phyloP scores from a whole-genome alignment of 1,140 invertebrate genomes.

The Cylas formicarius region DNA sequence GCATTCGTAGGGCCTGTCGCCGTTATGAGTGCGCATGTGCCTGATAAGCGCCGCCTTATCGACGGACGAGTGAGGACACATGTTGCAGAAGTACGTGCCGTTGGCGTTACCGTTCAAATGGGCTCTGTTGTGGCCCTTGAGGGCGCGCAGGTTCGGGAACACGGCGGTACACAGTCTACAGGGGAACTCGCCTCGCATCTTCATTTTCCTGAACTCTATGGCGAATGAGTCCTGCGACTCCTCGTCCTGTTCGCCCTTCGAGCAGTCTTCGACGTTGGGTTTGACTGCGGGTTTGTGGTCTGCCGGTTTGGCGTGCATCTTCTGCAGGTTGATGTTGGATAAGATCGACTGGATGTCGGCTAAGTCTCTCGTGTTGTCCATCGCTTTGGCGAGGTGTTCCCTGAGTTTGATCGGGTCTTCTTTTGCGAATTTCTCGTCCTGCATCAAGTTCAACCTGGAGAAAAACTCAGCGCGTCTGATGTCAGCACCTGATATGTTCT shows the following conservation, averaged over 20 bases:
- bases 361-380: constrained; percentile 57
- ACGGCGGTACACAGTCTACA: constrained; percentile 76
- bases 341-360: constrained; percentile 81
- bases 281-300: constrained; percentile 41
- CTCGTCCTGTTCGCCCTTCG: constrained; percentile 52
- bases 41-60: constrained; percentile 86
- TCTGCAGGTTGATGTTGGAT: constrained; percentile 58
- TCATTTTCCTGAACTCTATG: constrained; percentile 75
- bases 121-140: constrained; percentile 81
- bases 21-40: constrained; percentile 89
- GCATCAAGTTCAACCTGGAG: constrained; percentile 67
- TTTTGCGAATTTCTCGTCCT: constrained; percentile 42
- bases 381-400: constrained; percentile 26
- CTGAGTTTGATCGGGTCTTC: constrained; percentile 18
- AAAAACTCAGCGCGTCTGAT: constrained; percentile 70
- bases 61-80: constrained; percentile 82
- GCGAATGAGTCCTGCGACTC: constrained; percentile 74
- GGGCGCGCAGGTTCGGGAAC: constrained; percentile 80
- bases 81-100: constrained; percentile 80
- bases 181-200: constrained; percentile 78
- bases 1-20: constrained; percentile 90
- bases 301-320: constrained; percentile 45
- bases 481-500: constrained; percentile 43
- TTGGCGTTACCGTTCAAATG: constrained; percentile 63
- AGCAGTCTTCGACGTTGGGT: constrained; percentile 14